phyloP scores from a whole-genome alignment of 2,113 vertebrate species.

The Thermophis baileyi region DNA sequence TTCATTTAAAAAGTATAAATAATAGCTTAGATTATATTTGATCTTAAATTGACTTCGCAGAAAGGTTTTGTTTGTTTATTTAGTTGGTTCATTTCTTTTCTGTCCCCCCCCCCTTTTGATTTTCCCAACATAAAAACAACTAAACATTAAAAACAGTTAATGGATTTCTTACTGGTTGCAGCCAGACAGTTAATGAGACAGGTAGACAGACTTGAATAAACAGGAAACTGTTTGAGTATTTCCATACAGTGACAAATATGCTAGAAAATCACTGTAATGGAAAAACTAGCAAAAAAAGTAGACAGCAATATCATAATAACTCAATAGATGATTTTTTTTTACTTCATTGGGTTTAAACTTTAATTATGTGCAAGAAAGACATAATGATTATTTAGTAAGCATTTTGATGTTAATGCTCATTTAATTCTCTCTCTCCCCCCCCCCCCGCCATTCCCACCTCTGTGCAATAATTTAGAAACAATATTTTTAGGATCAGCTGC shows the following conservation, averaged over 20 bases:
- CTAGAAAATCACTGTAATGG: background rate
- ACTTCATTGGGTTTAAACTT: background rate
- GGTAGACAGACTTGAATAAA: background rate
- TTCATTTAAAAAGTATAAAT: background rate
- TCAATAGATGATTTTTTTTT: background rate
- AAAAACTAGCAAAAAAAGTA: background rate
- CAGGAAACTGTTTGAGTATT: background rate
- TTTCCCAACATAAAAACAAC: background rate
- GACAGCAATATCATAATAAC: background rate
- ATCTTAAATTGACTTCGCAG: background rate
- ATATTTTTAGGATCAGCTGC: slow-evolving; percentile 28
- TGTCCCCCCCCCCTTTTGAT: too few relatives aligned
- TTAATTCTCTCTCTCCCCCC: background rate
- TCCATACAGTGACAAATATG: background rate
- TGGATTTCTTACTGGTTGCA: background rate
- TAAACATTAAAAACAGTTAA: background rate
- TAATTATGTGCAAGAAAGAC: background rate
- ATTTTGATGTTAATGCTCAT: slow-evolving; percentile 11
- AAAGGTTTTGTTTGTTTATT: background rate
- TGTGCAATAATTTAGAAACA: background rate
- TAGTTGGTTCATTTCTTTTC: background rate
- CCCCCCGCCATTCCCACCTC: background rate
- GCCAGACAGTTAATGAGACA: background rate
- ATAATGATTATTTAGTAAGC: background rate
- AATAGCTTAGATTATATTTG: background rate